Base-by-base conservation (phyloP, 53 echinoderm and acorn worm genomes). In the Temnopleurus reevesii region DNA sequence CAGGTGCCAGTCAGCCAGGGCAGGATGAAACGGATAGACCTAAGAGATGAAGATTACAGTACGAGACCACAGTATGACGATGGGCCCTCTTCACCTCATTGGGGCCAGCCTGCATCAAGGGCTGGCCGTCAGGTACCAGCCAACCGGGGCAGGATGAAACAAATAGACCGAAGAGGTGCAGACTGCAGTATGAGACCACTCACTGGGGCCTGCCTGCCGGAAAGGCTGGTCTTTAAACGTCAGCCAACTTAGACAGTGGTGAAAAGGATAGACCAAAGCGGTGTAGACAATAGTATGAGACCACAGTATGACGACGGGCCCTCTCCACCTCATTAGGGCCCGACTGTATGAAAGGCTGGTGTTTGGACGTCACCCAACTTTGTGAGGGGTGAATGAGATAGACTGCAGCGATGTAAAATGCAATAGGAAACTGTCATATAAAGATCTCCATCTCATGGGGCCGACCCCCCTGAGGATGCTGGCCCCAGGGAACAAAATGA, bases 81-180 rank as follows among this genome's bases (percentile, higher is more conserved):
- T 31, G 71, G 92, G 94, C 95, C 5, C 84, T 95, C 30, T 95
- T 95, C 9, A 86, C 96, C 27, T 93, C 96, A 34, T 89, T 94
- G 12, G 96, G 96, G 8, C 91, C 96, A 5, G 81, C 85, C 41
- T 94, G 93, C 38, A 89, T 91, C 76, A 92, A 91, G 27, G 96
- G 91, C 46, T 93, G 91, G 90, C 96, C 93, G 13, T 94, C 89
- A 1, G 93, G 87, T 43, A 91, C 65, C 77, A 83, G 23, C 59
- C 36, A 59, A 0, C 35, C 85, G 18, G 86, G 44, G 10, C 88
- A 29, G 0, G 88, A 87, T 24, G 66, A 66, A 21, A 38, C 55
- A 19, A 71, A 87, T 51, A 29, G 55, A 10, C 54, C 88, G 10
- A 18, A 53, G 41, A 31, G 66, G 27, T 87, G 88, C 66, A 31